Percentiles rank a stretch among this genome's conserved stretches.
phyloP scores from a whole-genome alignment of 2,113 vertebrate genomes.

The Hemiscyllium ocellatum region DNA sequence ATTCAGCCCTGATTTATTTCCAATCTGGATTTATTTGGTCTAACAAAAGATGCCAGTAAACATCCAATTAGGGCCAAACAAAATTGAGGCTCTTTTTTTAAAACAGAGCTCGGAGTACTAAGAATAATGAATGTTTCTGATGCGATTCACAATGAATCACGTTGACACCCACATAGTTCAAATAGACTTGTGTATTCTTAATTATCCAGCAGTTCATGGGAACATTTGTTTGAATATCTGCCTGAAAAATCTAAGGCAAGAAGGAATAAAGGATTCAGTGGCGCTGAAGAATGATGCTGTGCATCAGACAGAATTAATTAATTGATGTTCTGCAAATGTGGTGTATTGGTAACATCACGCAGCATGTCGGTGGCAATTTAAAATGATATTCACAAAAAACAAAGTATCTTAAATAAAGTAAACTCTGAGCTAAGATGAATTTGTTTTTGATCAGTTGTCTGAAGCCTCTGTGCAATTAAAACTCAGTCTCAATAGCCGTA shows the following conservation, averaged over 20 bases:
- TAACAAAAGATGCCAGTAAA: not conserved
- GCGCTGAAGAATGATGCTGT: not conserved
- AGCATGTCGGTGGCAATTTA: not conserved
- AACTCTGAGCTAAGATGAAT: not conserved
- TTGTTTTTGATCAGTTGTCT: not conserved
- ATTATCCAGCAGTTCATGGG: not conserved
- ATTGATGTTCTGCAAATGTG: not conserved
- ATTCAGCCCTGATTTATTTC: not conserved
- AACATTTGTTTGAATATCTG: not conserved
- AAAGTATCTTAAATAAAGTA: not conserved
- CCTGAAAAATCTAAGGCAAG: not conserved
- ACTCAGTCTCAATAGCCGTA: not conserved
- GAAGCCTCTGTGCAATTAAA: not conserved
- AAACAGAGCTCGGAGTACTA: not conserved
- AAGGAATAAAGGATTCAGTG: not conserved
- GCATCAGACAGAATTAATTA: not conserved
- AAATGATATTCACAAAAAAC: not conserved
- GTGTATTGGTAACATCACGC: not conserved
- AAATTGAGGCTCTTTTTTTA: not conserved
- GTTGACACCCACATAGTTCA: not conserved
- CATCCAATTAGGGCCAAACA: not conserved
- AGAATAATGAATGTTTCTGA: not conserved
- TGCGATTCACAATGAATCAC: not conserved
- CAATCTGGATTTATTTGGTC: conserved; percentile 8
- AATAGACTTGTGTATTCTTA: not conserved